phyloP scores from a whole-genome alignment of 2,797 vertebrate species.

The Pseudochromis fuscus region DNA sequence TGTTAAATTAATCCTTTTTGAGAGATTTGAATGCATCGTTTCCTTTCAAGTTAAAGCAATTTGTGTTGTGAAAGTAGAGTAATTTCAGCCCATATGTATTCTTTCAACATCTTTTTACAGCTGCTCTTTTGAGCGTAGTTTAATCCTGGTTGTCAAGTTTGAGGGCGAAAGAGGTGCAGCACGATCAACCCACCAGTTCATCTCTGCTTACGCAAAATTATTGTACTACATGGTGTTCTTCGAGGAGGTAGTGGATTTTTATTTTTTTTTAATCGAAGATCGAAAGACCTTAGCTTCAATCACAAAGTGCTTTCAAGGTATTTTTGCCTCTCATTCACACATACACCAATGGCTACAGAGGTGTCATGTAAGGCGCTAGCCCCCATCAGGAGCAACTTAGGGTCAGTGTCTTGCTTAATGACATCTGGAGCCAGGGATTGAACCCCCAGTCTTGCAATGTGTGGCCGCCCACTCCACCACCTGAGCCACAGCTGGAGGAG shows the following conservation, averaged over 20 bases:
- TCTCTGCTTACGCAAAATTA: constrained; percentile 36
- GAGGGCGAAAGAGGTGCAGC: constrained; percentile 54
- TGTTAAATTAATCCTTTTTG: constrained; percentile 47
- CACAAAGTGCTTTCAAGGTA: too few species aligned
- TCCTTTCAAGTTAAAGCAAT: constrained; percentile 39
- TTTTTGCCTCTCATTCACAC: too few species aligned
- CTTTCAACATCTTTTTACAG: constrained; percentile 41
- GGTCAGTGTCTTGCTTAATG: too few species aligned
- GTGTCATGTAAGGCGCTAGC: too few species aligned
- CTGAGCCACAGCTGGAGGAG: too few species aligned
- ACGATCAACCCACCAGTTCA: constrained; percentile 57
- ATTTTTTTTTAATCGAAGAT: constrained; percentile 59
- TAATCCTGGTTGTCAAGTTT: constrained; percentile 68
- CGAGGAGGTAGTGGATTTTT: constrained; percentile 58
- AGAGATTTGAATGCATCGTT: constrained; percentile 38
- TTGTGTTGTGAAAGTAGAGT: constrained; percentile 26
- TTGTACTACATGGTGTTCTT: constrained; percentile 22
- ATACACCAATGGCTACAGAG: too few species aligned
- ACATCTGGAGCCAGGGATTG: too few species aligned
- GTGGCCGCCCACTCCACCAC: too few species aligned
- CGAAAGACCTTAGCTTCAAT: too few species aligned
- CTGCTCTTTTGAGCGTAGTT: constrained; percentile 59
- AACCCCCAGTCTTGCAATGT: too few species aligned
- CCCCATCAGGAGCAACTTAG: too few species aligned
- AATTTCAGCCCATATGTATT: constrained; percentile 34